Evolutionary conservation across 2,888 invertebrate species (phyloP).

Genomic region (Adelognathus sp.): DNA sequence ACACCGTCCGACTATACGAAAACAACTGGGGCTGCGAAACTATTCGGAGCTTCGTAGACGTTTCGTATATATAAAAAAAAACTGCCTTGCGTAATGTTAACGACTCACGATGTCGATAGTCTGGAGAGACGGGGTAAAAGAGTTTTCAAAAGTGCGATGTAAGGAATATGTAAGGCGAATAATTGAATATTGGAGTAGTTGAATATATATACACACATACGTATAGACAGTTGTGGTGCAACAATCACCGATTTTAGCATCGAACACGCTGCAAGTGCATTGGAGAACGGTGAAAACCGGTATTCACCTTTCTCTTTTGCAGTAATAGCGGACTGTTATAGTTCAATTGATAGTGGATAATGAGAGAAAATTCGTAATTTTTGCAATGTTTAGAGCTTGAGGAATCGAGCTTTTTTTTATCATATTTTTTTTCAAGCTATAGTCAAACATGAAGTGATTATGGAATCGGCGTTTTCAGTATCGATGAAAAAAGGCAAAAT

Average conservation of each 20-base stretch:
- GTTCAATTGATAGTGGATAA: neutral
- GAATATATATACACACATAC: too few species aligned
- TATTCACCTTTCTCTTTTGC: conserved; percentile 38
- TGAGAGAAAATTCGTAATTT: too few species aligned
- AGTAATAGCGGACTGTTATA: neutral
- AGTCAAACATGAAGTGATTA: neutral
- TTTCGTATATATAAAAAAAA: neutral
- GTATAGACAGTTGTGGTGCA: neutral
- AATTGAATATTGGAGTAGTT: too few species aligned
- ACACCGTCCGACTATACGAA: neutral
- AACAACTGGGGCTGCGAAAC: neutral
- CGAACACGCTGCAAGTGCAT: neutral
- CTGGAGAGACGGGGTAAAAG: neutral
- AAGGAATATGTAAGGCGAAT: too few species aligned
- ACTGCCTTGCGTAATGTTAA: neutral
- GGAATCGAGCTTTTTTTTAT: neutral
- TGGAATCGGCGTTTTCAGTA: too few species aligned
- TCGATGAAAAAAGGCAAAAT: too few species aligned
- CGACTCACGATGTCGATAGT: neutral
- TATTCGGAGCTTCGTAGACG: neutral
- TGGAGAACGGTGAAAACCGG: conserved; percentile 17
- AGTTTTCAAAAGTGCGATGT: neutral
- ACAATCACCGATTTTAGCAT: neutral
- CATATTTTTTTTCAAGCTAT: neutral
- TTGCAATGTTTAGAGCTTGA: neutral